Base-by-base conservation (phyloP, 2,113 vertebrate species). In the Tragelaphus buxtoni region DNA sequence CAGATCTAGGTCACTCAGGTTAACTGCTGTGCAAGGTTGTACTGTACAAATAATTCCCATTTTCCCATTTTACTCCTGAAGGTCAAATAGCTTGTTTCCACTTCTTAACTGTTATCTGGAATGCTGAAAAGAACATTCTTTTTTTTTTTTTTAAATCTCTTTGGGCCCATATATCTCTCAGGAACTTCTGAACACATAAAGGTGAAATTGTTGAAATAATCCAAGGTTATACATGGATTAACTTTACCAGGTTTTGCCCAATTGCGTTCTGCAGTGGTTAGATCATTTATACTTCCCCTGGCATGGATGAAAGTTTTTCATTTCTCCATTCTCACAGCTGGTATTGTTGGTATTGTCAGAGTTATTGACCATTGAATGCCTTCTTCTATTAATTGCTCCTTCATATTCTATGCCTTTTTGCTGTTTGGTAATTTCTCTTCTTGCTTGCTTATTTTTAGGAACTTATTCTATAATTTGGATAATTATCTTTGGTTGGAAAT, bases 401-500 rank as follows among this genome's bases (percentile, higher is more conserved):
- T 95, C 56, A 49, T 58, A n/a, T 74, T 20, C n/a, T 90, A 42
- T 88, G 11, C 8, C 26, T 63, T 79, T 51, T 47, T 72, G 61
- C n/a, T 87, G 30, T 77, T 94, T 39, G 14, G 7, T 77, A 28
- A 22, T 83, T 65, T 53, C 24, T 82, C 39, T 90, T 92, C 69
- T 77, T 63, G 80, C 82, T 80, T 92, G n/a, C 18, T 96, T 89
- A 35, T 74, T 94, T 91, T 83, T 79, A 51, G 65, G 42, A 91
- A 76, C 7, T 95, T 86, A 61, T 14, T 65, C 3, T 89, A 32
- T 30, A 72, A 89, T 91, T 90, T 72, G 26, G 32, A 79, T 72
- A 85, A 14, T 60, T 96, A 82, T 49, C 35, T 49, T 86, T 94
- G 16, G 39, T 93, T 91, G 61, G 35, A 81, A 74, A 88, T 61